Conservation (phyloP, 2,888 invertebrate species). For the Hydrotaea cyrtoneurina region DNA sequence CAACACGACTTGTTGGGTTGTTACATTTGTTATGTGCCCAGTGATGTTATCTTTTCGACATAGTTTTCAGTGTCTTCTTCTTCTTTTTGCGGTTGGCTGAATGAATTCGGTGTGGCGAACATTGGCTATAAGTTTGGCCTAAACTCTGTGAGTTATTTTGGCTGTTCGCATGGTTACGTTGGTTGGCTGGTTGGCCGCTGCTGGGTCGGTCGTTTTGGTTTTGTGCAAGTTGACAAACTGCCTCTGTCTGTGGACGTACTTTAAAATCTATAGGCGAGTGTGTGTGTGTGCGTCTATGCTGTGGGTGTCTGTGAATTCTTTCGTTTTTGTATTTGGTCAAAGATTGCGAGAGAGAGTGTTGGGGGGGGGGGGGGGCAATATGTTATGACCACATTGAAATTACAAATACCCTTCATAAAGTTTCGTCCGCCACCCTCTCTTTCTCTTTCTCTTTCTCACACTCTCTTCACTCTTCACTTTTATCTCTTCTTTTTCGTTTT, state of each 20-base stretch:
- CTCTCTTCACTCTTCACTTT: background rate
- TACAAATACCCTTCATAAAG: too few relatives aligned
- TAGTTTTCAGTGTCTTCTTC: conserved; percentile 11
- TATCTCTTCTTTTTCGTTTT: background rate
- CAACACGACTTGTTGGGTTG: background rate
- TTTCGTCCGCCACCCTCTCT: conserved; percentile 21
- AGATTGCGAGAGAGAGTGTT: too few relatives aligned
- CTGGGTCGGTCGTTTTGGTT: background rate
- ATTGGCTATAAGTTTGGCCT: background rate
- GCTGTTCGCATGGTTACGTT: conserved; percentile 8
- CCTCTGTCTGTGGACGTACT: conserved; percentile 21
- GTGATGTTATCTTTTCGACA: conserved; percentile 55
- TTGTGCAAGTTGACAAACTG: conserved; percentile 56
- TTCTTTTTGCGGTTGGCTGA: background rate
- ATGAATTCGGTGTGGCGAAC: background rate
- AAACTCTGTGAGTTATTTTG: conserved; percentile 22
- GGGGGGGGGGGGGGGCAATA: conserved; percentile 11
- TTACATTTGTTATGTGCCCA: background rate
- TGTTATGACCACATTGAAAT: conserved; percentile 55
- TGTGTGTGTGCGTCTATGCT: conserved; percentile 1
- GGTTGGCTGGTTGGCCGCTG: conserved; percentile 21
- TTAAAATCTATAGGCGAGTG: background rate
- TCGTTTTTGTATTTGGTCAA: background rate
- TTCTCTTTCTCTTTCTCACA: background rate
- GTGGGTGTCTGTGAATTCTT: conserved; percentile 27